These are phyloP conservation scores for Malacoraja senta DNA, from an alignment of 2,797 vertebrate genomes.

Conservation along the genomic window DNA sequence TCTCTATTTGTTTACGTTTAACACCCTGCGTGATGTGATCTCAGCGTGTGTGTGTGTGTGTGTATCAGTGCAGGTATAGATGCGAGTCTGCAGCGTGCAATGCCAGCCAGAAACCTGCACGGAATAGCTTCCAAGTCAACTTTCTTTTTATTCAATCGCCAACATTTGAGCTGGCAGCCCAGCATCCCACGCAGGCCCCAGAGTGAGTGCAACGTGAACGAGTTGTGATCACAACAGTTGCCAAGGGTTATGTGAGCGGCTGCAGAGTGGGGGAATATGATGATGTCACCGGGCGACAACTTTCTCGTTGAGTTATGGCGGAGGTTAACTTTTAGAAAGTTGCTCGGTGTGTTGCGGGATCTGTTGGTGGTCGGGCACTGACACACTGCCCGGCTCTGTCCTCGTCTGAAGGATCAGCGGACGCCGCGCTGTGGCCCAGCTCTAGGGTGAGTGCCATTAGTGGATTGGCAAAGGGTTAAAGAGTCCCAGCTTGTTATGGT, in stretches of 20 bases:
- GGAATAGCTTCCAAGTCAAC: neutral
- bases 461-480: neutral
- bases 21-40: neutral
- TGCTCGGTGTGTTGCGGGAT: constrained; percentile 58
- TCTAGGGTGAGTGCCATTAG: neutral
- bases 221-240: constrained; percentile 3
- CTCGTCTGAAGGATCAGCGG: constrained; percentile 30
- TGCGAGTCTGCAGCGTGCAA: neutral
- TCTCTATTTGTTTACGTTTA: too few species aligned
- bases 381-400: neutral
- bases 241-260: neutral
- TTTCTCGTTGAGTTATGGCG: constrained; percentile 71
- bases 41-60: neutral
- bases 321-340: constrained; percentile 64
- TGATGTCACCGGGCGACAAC: constrained; percentile 66
- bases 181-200: neutral
- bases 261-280: constrained; percentile 44
- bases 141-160: neutral
- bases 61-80: too few species aligned
- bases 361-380: too few species aligned
- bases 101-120: neutral
- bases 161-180: neutral
- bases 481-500: too few species aligned
- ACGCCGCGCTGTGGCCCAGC: neutral
- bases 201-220: neutral